These are phyloP conservation scores for Pogonophryne albipinna DNA, from an alignment of 2,797 vertebrate species.

Conservation along the genomic window DNA sequence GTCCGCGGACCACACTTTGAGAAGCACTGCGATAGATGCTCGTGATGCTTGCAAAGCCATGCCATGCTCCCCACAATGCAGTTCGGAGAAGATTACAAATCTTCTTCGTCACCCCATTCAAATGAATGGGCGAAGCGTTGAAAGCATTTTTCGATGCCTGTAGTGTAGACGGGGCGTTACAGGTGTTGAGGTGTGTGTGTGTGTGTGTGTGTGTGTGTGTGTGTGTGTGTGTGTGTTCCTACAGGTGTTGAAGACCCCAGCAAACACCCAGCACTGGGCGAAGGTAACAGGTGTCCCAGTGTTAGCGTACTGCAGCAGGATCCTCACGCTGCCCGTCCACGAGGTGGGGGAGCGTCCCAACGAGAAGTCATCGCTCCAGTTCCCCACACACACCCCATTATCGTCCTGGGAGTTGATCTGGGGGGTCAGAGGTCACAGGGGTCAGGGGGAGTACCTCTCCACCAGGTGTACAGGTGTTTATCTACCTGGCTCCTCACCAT, in stretches of 20 bases:
- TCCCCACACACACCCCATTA: conserved; percentile 89
- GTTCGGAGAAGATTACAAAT: no score
- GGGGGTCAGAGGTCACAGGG: conserved; percentile 7
- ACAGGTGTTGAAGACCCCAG: conserved; percentile 95
- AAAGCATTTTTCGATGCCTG: no score
- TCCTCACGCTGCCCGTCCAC: conserved; percentile 92
- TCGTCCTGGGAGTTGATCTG: conserved; percentile 93
- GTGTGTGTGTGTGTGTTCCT: conserved; percentile 54
- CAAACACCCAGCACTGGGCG: conserved; percentile 96
- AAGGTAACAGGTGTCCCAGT: conserved; percentile 83
- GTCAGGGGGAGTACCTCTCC: no score
- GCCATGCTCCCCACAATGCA: no score
- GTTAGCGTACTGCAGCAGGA: conserved; percentile 87
- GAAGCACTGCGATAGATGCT: no score
- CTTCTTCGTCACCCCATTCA: no score
- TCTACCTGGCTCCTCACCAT: conserved; percentile 81
- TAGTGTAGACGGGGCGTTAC: no score
- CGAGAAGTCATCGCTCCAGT: conserved; percentile 87
- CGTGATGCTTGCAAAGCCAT: no score
- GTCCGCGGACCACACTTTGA: no score
- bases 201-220: no score
- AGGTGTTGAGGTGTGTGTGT: no score
- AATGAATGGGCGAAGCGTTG: no score
- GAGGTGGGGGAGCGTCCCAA: conserved; percentile 86
- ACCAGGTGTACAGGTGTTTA: neutral